Evolutionary conservation across 2,888 invertebrate species (phyloP), one percentile per base, ranked within the genome.

Genomic region (Leptothorax acervorum): DNA sequence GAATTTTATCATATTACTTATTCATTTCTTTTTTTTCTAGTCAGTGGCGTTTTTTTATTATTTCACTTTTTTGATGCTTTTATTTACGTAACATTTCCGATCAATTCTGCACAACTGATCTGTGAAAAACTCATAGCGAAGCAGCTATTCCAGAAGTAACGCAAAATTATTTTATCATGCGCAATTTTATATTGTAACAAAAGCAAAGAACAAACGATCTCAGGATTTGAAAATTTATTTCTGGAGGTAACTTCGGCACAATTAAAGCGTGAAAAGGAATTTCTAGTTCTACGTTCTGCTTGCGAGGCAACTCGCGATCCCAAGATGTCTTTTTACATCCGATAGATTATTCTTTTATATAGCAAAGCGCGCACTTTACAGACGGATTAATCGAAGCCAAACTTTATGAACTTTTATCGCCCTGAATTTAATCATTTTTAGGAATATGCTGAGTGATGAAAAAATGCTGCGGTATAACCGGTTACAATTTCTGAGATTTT

Each of bases 321-420:
- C 60, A 66, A 65, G 18, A 78, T 75, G 66, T 83, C 78, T 63
- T 85, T 88, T 57, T 86, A 88, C 55, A 87, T 74, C 66, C 84
- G 60, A 82, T 86, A 88, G 63, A 86, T 84, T 85, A 84, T 85
- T 88, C 86, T 90, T 90, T 90, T 87, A 86, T 84, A 86, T 70
- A 57, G 35, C 85, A 82, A 79, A 83, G 74, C 62, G 81, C 28
- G 18, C 65, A 65, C 23, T 65, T 31, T 55, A 55, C 42, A 12
- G 42, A 28, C 18, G n/a, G 4, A 76, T 76, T 76, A 12, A 76
- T 55, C 15, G 42, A 66, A 76, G 51, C 35, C 23, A 18, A 28
- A 45, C 12, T 28, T 73, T 73, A 57, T 28, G 3, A 28, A 76
- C 6, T 66, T 48, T 63, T 63, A 48, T 76, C 31, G 23, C 23